Base-by-base conservation (phyloP, 2,888 invertebrate genomes). In the Agrypnus murinus region DNA sequence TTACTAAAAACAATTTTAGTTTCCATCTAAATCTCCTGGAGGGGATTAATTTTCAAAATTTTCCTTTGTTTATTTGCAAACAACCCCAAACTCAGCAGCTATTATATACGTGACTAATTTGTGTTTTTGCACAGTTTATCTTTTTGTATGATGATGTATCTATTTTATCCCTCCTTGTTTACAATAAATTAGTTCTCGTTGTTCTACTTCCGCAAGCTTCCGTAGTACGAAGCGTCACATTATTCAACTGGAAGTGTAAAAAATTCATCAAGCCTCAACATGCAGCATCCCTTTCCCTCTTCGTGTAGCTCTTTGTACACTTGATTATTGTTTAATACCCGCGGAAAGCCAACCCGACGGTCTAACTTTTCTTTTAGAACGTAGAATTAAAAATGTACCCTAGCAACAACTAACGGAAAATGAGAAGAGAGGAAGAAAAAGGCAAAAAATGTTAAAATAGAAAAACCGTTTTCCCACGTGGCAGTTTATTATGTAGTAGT, bases 121-220 rank as follows among this genome's bases (percentile, higher is more conserved):
- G 36, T 10, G 53, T 46, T 65, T 65, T 65, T 58, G 65, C 25
- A 36, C 36, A 43, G 31, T 55, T 58, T 55, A 15, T 25, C 58
- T 46, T 36, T 65, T 48, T 31, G 58, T 19, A n/a, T 15, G 25
- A 65, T 65, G 65, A 65, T 58, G 40, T 58, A 65, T 65, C 46
- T 19, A 34, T 55, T 57, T 34, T 15, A 40, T 50, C 38, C 10
- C 5, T 40, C 50, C 25, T 46, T 48, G 36, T 62, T 62, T 62
- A 62, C 46, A 48, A 62, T 62, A 62, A 62, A 62, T 62, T 62
- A 62, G 62, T 62, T 43, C 53, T 32, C 40, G 53, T 58, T 65
- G 43, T 46, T 43, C 50, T 57, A 34, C 17, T 36, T 46, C 53
- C 45, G 43, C 36, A 45, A 25, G 38, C 38, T 43, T 45, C 40